Conservation (phyloP, 2,888 invertebrate species). For the Parnassius mnemosyne region DNA sequence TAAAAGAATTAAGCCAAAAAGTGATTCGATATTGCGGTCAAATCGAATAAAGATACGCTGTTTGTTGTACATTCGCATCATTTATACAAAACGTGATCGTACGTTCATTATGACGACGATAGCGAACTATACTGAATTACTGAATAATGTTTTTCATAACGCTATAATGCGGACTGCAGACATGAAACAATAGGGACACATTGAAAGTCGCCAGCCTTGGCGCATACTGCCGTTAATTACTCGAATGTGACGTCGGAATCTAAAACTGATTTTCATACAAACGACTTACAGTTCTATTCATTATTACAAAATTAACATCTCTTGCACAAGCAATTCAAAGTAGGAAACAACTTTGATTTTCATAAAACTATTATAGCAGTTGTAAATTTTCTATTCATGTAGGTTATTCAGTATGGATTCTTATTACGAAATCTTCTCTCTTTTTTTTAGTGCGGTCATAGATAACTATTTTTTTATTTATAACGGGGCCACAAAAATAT, state of each 20-base stretch:
- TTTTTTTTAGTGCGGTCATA: no score
- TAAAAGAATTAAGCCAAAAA: no score
- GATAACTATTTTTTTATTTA: background rate
- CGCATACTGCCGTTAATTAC: slow-evolving; percentile 12
- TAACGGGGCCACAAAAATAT: background rate
- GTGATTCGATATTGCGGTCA: background rate
- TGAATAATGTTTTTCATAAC: slow-evolving; percentile 28
- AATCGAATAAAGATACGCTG: slow-evolving; percentile 7
- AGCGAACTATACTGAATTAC: slow-evolving; percentile 21
- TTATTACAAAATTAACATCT: background rate
- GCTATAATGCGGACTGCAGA: slow-evolving; percentile 25
- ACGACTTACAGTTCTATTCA: background rate
- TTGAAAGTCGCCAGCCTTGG: slow-evolving; percentile 47
- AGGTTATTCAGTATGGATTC: no score
- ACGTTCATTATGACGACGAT: slow-evolving; percentile 22
- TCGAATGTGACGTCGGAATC: slow-evolving; percentile 3
- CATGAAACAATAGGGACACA: slow-evolving; percentile 43
- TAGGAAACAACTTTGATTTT: background rate
- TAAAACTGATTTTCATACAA: slow-evolving; percentile 4
- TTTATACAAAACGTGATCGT: slow-evolving; percentile 21
- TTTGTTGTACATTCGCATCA: slow-evolving; percentile 13
- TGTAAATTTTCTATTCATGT: background rate
- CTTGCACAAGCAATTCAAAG: background rate
- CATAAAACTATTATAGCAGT: background rate
- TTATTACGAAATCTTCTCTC: no score